Evolutionary conservation across 2,113 vertebrate species (phyloP).

Genomic region (Anolis carolinensis): DNA sequence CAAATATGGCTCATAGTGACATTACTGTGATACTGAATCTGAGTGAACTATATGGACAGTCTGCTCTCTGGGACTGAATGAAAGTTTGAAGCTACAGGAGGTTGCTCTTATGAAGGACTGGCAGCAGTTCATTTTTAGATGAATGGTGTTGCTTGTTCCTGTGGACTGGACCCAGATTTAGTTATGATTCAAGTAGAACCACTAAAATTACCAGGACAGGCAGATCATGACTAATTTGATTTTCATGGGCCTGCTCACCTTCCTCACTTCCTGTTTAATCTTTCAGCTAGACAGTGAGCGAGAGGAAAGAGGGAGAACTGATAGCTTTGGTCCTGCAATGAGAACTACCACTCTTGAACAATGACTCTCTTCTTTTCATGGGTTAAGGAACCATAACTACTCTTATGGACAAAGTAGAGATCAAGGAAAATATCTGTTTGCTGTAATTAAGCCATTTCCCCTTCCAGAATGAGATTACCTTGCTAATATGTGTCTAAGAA

Average conservation of each 20-base stretch:
- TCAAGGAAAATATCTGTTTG: too few relatives aligned
- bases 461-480: too few relatives aligned
- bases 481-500: too few relatives aligned
- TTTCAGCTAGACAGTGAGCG: not conserved
- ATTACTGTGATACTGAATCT: not conserved
- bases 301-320: not conserved
- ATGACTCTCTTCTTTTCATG: not conserved
- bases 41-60: not conserved
- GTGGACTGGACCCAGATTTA: not conserved
- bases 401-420: not conserved
- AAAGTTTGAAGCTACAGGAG: not conserved
- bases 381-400: not conserved
- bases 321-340: not conserved
- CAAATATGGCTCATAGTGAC: not conserved
- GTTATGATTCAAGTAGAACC: not conserved
- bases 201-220: not conserved
- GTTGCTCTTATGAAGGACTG: not conserved
- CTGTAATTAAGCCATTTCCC: too few relatives aligned
- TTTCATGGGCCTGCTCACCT: too few relatives aligned
- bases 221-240: not conserved
- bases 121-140: not conserved
- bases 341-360: not conserved
- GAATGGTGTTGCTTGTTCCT: not conserved
- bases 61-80: not conserved
- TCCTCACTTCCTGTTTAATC: too few relatives aligned